Percentiles rank a stretch among this genome's conserved stretches.
These are phyloP conservation scores for Ispidina lecontei DNA, from an alignment of 2,797 vertebrate genomes.

Conservation along the genomic window DNA sequence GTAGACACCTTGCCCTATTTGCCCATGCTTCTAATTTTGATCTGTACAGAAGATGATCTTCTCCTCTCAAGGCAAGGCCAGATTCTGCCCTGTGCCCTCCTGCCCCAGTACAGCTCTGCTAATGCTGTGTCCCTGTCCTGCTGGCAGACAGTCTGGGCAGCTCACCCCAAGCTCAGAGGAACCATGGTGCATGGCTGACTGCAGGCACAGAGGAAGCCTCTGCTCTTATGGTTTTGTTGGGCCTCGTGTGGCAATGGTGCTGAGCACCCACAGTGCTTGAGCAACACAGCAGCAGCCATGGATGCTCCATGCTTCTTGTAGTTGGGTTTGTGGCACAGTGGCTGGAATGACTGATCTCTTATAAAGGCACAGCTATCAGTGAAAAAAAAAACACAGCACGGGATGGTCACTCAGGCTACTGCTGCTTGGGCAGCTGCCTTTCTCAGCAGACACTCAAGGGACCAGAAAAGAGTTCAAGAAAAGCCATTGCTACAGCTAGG, in stretches of 20 bases:
- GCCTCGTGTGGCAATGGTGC: not conserved
- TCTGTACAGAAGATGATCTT: not conserved
- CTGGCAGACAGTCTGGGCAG: not conserved
- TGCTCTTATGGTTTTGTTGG: not conserved
- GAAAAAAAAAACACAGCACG: not conserved
- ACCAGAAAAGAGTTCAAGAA: not conserved
- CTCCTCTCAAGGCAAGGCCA: not conserved
- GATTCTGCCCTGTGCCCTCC: not conserved
- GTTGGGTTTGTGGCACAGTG: not conserved
- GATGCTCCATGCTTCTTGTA: not conserved
- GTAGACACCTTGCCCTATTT: not conserved
- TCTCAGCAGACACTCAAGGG: not conserved
- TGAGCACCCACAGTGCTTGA: not conserved
- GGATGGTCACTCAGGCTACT: not conserved
- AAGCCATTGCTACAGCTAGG: not conserved
- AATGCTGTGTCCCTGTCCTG: not conserved
- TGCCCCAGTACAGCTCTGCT: not conserved
- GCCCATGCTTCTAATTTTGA: not conserved
- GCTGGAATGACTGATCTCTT: not conserved
- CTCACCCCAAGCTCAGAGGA: not conserved
- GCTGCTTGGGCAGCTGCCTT: not conserved
- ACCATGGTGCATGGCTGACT: not conserved
- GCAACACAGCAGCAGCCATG: not conserved
- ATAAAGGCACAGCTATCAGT: not conserved
- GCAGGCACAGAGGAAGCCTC: not conserved